Base-by-base conservation (phyloP, 2,797 vertebrate species). In the Catamblyrhynchus diadema region DNA sequence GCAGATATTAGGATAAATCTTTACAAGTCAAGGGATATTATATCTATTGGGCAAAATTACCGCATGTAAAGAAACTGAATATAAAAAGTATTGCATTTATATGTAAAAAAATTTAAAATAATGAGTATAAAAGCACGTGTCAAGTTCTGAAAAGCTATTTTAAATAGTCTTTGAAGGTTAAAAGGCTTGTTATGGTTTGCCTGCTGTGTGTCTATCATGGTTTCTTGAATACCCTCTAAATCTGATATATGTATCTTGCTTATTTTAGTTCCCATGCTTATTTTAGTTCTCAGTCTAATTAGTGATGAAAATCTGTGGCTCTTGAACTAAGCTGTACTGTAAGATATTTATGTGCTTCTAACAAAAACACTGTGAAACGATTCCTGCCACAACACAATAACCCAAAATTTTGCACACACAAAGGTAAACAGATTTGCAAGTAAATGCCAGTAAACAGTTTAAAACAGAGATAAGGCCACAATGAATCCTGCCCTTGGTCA, bases 401-500 rank as follows among this genome's bases (percentile, higher is more conserved):
- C 60, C 85, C 7, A 35, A 91, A 94, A 80, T 56, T 93, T 91
- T 96, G 74, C 88, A 86, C 72, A 57, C 51, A 93, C 74, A 96
- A 88, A 92, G 95, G 91, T 93, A 97, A 96, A 97, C 96, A 97
- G 83, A 83, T 93, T 87, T 93, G 95, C 94, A 94, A 96, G 95
- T 92, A 93, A 97, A 95, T 97, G 96, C 96, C 92, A 91, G 94
- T 97, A 96, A 98, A 97, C 96, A 97, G 96, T 95, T 95, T 89
- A 95, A 95, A 96, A 95, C 90, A 95, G 88, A 97, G 96, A 96
- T 98, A 98, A 98, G 98, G 98, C 98, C 98, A 98, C 98, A 93
- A 96, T 95, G 98, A 98, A 96, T 95, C 96, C 97, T 97, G 97
- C 97, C 97, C 97, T 98, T 96, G 92, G 97, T 97, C 97, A 97